phyloP scores from a whole-genome alignment of 2,888 invertebrate species.

The Steinernema carpocapsae region DNA sequence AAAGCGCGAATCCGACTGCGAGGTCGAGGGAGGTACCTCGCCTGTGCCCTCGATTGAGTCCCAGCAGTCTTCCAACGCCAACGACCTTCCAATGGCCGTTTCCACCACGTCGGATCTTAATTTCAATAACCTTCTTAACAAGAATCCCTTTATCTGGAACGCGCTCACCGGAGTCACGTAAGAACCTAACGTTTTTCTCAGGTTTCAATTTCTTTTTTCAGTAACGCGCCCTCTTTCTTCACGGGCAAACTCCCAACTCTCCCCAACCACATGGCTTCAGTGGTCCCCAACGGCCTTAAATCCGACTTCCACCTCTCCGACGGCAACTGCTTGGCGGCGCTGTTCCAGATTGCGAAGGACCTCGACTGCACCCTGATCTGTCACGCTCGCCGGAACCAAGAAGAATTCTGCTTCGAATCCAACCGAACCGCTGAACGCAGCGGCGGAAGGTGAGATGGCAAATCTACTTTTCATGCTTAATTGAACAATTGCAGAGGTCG shows the following conservation, averaged over 20 bases:
- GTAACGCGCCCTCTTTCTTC: no score
- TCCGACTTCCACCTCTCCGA: background rate
- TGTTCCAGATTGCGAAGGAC: constrained; percentile 56
- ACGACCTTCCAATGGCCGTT: background rate
- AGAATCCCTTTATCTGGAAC: background rate
- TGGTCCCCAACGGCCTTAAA: no score
- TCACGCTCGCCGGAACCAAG: constrained; percentile 54
- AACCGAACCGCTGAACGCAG: constrained; percentile 59
- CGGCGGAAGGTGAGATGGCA: constrained; percentile 44
- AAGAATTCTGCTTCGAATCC: constrained; percentile 60
- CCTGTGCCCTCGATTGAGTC: constrained; percentile 11
- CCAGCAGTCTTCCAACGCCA: background rate
- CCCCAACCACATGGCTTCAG: background rate
- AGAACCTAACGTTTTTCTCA: no score
- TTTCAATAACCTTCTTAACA: no score
- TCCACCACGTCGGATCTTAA: background rate
- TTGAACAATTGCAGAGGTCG: background rate
- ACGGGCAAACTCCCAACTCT: background rate
- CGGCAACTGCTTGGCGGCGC: background rate
- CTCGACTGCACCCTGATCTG: constrained; percentile 59
- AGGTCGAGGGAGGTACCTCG: constrained; percentile 3
- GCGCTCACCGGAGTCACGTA: no score
- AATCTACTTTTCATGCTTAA: background rate
- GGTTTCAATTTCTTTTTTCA: no score
- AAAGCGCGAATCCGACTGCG: constrained; percentile 7